These are phyloP conservation scores for Danio aesculapii DNA, from an alignment of 2,797 vertebrate species.

Conservation along the genomic window DNA sequence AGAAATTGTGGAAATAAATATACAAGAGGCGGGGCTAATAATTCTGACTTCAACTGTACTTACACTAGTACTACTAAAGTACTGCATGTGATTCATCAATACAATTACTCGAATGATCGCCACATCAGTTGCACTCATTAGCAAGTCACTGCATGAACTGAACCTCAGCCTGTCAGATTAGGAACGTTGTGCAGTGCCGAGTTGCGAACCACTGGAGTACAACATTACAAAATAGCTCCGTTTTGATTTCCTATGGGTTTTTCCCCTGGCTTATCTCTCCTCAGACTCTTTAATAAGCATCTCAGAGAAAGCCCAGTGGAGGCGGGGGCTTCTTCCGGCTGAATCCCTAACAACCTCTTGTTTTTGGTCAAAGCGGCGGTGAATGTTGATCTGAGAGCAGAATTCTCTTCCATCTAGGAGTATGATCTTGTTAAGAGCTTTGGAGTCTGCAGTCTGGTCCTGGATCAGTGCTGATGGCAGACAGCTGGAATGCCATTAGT, in stretches of 20 bases:
- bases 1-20: too few relatives aligned
- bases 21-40: too few relatives aligned
- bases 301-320: background rate
- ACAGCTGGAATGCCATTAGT: conserved; percentile 59
- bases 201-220: background rate
- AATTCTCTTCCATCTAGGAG: conserved; percentile 4
- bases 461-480: conserved; percentile 63
- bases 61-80: too few relatives aligned
- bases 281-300: background rate
- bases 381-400: conserved; percentile 20
- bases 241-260: conserved; percentile 1
- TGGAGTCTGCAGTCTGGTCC: conserved; percentile 19
- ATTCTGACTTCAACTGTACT: too few relatives aligned
- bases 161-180: conserved; percentile 3
- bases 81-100: background rate
- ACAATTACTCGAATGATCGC: background rate
- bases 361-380: conserved; percentile 4
- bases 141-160: background rate
- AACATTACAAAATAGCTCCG: conserved; percentile 13
- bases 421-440: conserved; percentile 35
- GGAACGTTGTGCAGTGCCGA: background rate
- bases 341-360: background rate
- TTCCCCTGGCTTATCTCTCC: background rate
- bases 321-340: background rate
- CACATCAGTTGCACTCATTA: background rate